Conservation (phyloP, 2,113 vertebrate species). For the Sylvilagus bachmani region DNA sequence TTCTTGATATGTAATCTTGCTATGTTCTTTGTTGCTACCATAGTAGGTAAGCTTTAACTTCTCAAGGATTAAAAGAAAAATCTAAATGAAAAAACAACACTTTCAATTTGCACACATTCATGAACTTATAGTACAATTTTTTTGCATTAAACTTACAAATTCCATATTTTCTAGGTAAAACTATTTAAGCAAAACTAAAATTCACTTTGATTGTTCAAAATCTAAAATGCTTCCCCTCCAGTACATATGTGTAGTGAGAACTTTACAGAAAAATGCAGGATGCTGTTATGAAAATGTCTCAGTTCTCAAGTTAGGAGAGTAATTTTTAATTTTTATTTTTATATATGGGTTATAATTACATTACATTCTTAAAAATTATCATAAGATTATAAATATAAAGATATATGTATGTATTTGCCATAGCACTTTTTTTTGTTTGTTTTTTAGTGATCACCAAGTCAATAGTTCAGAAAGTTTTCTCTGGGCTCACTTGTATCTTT, state of each 20-base stretch:
- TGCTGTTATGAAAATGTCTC: background rate
- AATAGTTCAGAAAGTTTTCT: background rate
- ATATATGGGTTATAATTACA: background rate
- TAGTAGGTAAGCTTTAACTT: background rate
- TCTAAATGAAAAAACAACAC: background rate
- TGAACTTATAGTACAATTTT: background rate
- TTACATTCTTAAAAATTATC: background rate
- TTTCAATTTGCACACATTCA: background rate
- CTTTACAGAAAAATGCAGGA: background rate
- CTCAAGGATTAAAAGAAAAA: background rate
- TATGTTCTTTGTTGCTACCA: background rate
- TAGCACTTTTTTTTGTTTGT: background rate
- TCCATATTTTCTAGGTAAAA: background rate
- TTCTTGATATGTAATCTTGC: background rate
- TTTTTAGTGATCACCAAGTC: background rate
- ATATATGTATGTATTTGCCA: background rate
- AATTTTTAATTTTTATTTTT: background rate
- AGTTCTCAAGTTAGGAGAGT: background rate
- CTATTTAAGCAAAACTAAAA: slow-evolving; percentile 18
- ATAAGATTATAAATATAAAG: background rate
- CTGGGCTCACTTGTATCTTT: background rate
- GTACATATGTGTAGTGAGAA: background rate
- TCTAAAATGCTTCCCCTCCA: background rate
- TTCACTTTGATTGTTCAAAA: background rate
- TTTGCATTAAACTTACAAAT: background rate